Evolutionary conservation across 2,113 vertebrate species (phyloP), one percentile per base, ranked within the genome.

Genomic region (Empidonax traillii): DNA sequence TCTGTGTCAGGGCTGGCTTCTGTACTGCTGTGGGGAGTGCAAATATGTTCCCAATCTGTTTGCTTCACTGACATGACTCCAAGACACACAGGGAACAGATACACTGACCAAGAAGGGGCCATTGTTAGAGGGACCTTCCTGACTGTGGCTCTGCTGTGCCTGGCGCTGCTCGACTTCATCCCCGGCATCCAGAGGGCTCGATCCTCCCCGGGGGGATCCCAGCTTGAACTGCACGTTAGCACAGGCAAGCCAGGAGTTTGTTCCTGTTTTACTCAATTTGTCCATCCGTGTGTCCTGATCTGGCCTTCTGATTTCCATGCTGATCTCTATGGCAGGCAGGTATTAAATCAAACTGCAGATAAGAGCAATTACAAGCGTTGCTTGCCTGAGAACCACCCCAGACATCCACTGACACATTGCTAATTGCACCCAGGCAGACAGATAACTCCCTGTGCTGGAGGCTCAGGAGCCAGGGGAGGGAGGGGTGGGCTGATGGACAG

Each of bases 21-120:
- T 91, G 79, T 6, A 5, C 72, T 84, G 95, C 95, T 96, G 89
- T 51, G 52, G 78, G 95, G 91, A 97, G 93, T 23, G 85, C 93
- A 90, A 96, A 96, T 94, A 76, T 83, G 96, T 73, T 96, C 94
- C 87, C 91, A 92, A 87, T 82, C 96, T 96, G 96, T 93, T 96
- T 71, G 91, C 63, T 62, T 52, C 16, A 0, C 87, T 95, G 96
- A 85, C 82, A 7, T 25, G 78, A 8, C 94, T 96, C 95, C 96
- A 80, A 91, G 90, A 41, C 96, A 96, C 82, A 35, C 91, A 91
- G 87, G 55, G 62, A 91, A 17, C 95, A 91, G 91, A 90, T 1
- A 66, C 19, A 15, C 76, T 91, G 93, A 80, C 82, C 93, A 68
- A 96, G 95, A 96, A 96, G 93, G 91, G 94, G 87, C 96, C 92